Percentiles rank a stretch among this genome's conserved stretches.
These are phyloP conservation scores for Lanius ludovicianus DNA, from an alignment of 2,113 vertebrate species.

Conservation along the genomic window DNA sequence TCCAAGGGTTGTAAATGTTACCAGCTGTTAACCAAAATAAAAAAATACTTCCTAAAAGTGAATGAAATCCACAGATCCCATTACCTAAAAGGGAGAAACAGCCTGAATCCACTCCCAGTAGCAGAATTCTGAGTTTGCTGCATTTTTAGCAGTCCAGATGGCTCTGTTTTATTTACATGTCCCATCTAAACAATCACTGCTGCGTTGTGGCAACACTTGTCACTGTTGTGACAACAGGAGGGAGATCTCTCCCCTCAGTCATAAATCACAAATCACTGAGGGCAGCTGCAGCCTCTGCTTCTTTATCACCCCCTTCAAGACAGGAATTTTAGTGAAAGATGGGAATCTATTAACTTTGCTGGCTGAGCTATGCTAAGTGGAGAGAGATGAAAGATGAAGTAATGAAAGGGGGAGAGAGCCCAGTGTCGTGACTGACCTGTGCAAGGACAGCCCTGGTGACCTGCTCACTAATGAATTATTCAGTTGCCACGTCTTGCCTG, in stretches of 20 bases:
- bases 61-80: background rate
- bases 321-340: background rate
- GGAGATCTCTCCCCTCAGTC: background rate
- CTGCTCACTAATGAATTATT: background rate
- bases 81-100: background rate
- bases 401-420: background rate
- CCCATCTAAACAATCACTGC: background rate
- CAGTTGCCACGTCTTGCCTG: background rate
- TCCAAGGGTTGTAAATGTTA: background rate
- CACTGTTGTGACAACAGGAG: background rate
- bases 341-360: background rate
- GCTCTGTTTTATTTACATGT: background rate
- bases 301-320: background rate
- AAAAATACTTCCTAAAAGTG: background rate
- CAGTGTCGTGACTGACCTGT: background rate
- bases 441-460: background rate
- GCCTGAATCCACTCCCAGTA: background rate
- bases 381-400: background rate
- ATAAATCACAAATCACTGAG: background rate
- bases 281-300: background rate
- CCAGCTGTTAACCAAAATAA: background rate
- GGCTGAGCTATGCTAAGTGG: background rate
- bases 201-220: background rate
- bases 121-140: background rate
- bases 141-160: background rate